phyloP scores from a whole-genome alignment of 2,113 vertebrate genomes.

The Esox niger region DNA sequence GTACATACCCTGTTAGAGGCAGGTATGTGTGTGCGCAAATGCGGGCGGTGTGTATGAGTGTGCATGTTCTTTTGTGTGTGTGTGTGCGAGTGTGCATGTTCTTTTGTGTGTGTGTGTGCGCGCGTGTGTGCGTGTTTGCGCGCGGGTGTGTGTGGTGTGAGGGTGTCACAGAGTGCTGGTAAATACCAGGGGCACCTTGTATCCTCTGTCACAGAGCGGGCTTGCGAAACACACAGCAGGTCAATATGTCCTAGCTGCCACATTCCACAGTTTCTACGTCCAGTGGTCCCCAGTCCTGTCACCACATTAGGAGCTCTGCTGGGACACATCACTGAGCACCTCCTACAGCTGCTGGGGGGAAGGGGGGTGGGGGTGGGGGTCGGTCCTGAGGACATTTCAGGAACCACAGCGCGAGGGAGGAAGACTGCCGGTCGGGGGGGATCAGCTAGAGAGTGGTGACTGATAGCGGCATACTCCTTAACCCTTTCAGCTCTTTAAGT shows the following conservation, averaged over 20 bases:
- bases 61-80: constrained; percentile 1
- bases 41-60: background rate
- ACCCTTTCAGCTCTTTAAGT: constrained; percentile 26
- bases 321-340: background rate
- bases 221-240: background rate
- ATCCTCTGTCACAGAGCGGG: constrained; percentile 7
- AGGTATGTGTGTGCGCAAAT: background rate
- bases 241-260: background rate
- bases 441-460: constrained; percentile 47
- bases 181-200: constrained; percentile 43
- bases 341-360: background rate
- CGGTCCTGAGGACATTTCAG: background rate
- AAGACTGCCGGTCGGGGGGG: background rate
- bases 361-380: background rate
- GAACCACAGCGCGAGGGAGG: background rate
- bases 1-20: too few relatives aligned
- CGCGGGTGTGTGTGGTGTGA: background rate
- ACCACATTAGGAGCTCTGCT: constrained; percentile 3
- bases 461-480: constrained; percentile 57
- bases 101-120: constrained; percentile 22
- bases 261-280: background rate
- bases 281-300: background rate
- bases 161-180: background rate
- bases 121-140: too few relatives aligned
- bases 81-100: too few relatives aligned